Percentiles rank a stretch among this genome's conserved stretches.
Evolutionary conservation across 2,797 vertebrate genomes (phyloP).

Genomic region (Molossus alvarezi): DNA sequence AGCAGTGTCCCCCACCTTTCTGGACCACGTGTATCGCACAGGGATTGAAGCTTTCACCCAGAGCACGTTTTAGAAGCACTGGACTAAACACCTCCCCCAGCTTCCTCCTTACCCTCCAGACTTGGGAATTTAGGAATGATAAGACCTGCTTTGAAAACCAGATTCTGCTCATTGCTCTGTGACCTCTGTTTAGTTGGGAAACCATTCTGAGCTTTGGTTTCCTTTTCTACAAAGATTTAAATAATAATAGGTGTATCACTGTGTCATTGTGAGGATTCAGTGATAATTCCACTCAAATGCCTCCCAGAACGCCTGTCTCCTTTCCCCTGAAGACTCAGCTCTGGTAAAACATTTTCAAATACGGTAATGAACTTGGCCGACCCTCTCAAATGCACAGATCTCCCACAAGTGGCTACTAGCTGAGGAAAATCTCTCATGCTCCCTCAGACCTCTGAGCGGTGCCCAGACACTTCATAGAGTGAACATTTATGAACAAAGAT

Average conservation of each 20-base stretch:
- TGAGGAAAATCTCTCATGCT: background rate
- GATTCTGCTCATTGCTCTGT: background rate
- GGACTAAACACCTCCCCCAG: background rate
- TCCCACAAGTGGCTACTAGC: background rate
- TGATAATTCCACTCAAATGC: background rate
- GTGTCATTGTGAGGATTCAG: background rate
- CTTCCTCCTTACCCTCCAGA: background rate
- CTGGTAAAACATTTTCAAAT: conserved; percentile 11
- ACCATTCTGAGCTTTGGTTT: background rate
- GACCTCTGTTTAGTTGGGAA: background rate
- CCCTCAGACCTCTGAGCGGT: background rate
- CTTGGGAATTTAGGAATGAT: background rate
- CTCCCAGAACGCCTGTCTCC: background rate
- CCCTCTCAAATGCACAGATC: background rate
- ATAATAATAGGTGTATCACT: background rate
- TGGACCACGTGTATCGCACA: background rate
- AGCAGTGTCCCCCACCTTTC: background rate
- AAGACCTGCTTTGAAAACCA: conserved; percentile 2
- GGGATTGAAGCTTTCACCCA: background rate
- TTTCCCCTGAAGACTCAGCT: background rate
- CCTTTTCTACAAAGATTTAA: conserved; percentile 31
- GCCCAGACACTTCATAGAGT: background rate
- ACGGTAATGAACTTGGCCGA: background rate
- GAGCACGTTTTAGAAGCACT: background rate
- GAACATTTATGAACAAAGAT: background rate